These are phyloP conservation scores for Esox masquinongy DNA, from an alignment of 2,797 vertebrate genomes.

Conservation along the genomic window DNA sequence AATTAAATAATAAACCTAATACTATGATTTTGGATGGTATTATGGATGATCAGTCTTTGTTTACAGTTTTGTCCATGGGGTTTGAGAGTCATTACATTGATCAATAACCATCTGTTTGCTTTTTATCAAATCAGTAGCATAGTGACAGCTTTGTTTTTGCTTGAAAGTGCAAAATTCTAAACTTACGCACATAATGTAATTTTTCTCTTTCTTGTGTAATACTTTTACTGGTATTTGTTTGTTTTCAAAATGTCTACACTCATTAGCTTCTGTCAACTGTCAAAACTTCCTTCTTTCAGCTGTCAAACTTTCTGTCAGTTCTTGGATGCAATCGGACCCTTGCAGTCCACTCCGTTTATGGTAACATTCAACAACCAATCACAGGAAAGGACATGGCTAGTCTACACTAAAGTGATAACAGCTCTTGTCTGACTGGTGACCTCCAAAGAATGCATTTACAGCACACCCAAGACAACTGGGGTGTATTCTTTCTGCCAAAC, in stretches of 20 bases:
- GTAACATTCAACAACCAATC: slow-evolving; percentile 8
- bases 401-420: not conserved
- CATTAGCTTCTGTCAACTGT: not conserved
- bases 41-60: too few species aligned
- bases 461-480: not conserved
- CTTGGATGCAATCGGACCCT: not conserved
- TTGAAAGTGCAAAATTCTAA: too few species aligned
- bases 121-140: too few species aligned
- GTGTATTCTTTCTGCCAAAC: not conserved
- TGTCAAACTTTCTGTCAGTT: not conserved
- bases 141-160: too few species aligned
- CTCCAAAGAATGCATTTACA: not conserved
- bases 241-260: not conserved
- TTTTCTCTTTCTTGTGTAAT: not conserved
- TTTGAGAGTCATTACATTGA: too few species aligned
- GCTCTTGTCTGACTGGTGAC: not conserved
- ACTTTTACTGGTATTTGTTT: not conserved
- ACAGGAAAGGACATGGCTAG: slow-evolving; percentile 9
- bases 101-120: too few species aligned
- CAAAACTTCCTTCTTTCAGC: not conserved
- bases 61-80: too few species aligned
- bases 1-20: too few species aligned
- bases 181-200: not conserved
- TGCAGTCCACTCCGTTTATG: slow-evolving; percentile 13
- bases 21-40: too few species aligned